These are phyloP conservation scores for Meliscaeva auricollis DNA, from an alignment of 2,888 invertebrate genomes.

Conservation along the genomic window DNA sequence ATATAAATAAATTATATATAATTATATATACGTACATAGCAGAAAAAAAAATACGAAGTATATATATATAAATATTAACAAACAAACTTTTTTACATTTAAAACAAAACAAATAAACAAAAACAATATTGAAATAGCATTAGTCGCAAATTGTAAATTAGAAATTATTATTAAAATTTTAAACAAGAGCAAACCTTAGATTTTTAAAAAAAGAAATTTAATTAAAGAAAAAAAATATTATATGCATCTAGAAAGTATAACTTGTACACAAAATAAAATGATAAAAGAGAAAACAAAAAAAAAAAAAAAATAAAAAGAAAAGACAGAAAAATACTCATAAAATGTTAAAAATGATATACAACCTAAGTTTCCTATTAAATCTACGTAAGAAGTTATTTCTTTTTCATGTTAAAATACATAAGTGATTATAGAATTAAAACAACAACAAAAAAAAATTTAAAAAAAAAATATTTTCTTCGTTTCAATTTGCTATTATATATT, in stretches of 20 bases:
- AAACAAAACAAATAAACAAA: conserved; percentile 23
- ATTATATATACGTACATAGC: conserved; percentile 63
- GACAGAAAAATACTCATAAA: conserved; percentile 62
- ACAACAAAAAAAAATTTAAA: background rate
- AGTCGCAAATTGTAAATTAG: conserved; percentile 72
- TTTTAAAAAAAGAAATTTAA: conserved; percentile 51
- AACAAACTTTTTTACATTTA: conserved; percentile 60
- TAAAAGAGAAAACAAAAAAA: background rate
- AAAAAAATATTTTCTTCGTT: conserved; percentile 41
- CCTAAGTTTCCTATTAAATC: conserved; percentile 74
- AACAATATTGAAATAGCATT: conserved; percentile 60
- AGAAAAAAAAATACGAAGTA: conserved; percentile 51
- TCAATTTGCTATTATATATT: conserved; percentile 57
- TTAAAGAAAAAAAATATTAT: conserved; percentile 54
- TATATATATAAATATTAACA: conserved; percentile 32
- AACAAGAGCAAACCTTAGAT: conserved; percentile 64
- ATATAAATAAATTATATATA: conserved; percentile 5
- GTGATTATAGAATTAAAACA: conserved; percentile 45
- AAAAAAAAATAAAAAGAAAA: background rate
- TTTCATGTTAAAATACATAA: conserved; percentile 51
- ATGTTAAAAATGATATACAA: conserved; percentile 74
- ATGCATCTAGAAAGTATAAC: conserved; percentile 71
- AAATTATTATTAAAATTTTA: conserved; percentile 54
- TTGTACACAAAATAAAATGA: conserved; percentile 70
- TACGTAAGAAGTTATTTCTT: conserved; percentile 69